Evolutionary conservation across 1,140 invertebrate genomes (phyloP), one percentile per base, ranked within the genome.

Genomic region (Eulimnadia texana): DNA sequence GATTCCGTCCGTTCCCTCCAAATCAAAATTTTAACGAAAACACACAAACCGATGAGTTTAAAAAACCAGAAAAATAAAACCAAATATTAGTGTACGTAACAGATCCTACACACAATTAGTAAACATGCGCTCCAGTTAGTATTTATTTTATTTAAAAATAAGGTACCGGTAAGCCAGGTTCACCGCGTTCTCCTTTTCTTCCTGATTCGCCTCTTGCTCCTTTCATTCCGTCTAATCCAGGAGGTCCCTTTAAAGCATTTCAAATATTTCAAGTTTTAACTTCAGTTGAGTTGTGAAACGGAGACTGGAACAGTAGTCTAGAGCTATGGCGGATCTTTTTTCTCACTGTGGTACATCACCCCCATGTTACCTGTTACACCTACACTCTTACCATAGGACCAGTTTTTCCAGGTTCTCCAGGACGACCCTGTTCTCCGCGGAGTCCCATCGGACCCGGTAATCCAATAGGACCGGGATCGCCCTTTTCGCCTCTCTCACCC

Each of bases 381-480:
- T 25, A 23, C 47, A 27, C 23, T 63, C 83, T 85, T 85, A 88
- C 85, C 84, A 81, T 83, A 70, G 81, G 76, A 65, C 82, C 87
- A 69, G 79, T 77, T 74, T 86, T 87, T 69, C 88, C 88, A 68
- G 78, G 76, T 71, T 83, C 85, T 68, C 83, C 87, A 69, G 78
- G 76, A 68, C 79, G 80, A 66, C 83, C 88, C 67, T 76, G 79
- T 75, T 90, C 88, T 63, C 88, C 88, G 72, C 86, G 81, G 66
- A 91, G 77, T 69, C 89, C 89, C 82, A 91, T 90, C 33, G 90
- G 89, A 70, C 90, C 88, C 67, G 92, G 92, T 71, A 95, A 78
- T 72, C 92, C 92, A 88, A 95, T 94, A 55, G 90, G 90, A 68
- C 92, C 92, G 55, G 86, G 83, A 75, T 93, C 88, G 58, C 92